phyloP scores from a whole-genome alignment of 2,888 invertebrate genomes.

The Rhingia campestris region DNA sequence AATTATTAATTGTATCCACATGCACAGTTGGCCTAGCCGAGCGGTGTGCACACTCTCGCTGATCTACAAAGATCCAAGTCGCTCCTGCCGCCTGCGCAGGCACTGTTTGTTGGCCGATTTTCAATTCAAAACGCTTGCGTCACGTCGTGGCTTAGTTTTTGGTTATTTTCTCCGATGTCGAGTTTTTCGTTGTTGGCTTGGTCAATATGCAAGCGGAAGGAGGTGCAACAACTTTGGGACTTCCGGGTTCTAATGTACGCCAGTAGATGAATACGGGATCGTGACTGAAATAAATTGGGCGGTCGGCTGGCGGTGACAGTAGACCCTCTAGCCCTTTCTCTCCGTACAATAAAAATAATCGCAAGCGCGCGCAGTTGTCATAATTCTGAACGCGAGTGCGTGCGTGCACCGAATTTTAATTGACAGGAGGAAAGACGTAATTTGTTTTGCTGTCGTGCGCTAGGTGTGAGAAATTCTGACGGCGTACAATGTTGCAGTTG shows the following conservation, averaged over 20 bases:
- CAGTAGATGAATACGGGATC: conserved; percentile 56
- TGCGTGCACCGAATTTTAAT: conserved; percentile 69
- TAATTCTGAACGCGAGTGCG: conserved; percentile 64
- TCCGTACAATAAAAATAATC: background rate
- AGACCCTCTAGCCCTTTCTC: conserved; percentile 43
- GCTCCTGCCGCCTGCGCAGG: background rate
- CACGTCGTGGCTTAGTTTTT: conserved; percentile 67
- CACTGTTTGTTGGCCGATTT: conserved; percentile 43
- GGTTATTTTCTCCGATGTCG: conserved; percentile 17
- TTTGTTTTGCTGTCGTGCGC: conserved; percentile 33
- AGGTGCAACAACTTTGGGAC: conserved; percentile 68
- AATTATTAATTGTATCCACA: conserved; percentile 66
- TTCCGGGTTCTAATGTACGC: conserved; percentile 72
- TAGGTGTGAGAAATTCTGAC: conserved; percentile 63
- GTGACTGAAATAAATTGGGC: conserved; percentile 67
- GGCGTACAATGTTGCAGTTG: conserved; percentile 57
- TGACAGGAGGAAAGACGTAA: conserved; percentile 37
- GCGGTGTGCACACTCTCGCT: conserved; percentile 16
- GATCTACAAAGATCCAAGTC: conserved; percentile 25
- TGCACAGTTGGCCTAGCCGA: conserved; percentile 12
- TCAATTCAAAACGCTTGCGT: conserved; percentile 58
- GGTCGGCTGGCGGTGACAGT: background rate
- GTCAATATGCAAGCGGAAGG: conserved; percentile 62
- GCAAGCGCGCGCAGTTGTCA: conserved; percentile 48
- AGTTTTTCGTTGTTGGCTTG: conserved; percentile 33